A percentile compares a stretch with the other conserved stretches of the same genome.
These are phyloP conservation scores for Pocillopora grandis DNA, from an alignment of 92 coral and sea anemone genomes.

Conservation along the genomic window DNA sequence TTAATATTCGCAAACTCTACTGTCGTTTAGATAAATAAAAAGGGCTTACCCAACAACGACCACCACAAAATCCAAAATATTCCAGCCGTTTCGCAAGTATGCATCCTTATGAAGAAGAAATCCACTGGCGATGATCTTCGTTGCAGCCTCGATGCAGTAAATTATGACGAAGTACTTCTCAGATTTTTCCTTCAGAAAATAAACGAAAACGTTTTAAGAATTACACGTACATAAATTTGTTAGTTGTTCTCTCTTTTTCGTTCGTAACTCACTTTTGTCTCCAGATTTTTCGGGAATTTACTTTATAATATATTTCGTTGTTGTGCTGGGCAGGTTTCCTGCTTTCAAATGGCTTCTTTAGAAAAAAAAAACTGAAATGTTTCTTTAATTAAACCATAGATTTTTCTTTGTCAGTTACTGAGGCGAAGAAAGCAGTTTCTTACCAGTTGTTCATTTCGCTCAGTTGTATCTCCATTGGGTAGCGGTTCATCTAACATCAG, in stretches of 20 bases:
- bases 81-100: constrained; percentile 97
- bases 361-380: constrained; percentile 2
- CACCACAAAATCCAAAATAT: constrained; percentile 94
- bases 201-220: neutral
- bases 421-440: constrained; percentile 19
- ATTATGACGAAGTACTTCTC: constrained; percentile 87
- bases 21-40: constrained; percentile 32
- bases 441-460: constrained; percentile 80
- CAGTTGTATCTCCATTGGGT: constrained; percentile 91
- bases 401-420: neutral
- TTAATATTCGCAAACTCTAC: constrained; percentile 38
- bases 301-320: neutral
- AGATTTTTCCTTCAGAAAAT: constrained; percentile 75
- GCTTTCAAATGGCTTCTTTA: neutral
- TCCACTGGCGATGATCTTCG: constrained; percentile 89
- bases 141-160: constrained; percentile 88
- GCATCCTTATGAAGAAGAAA: constrained; percentile 86
- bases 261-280: neutral
- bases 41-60: constrained; percentile 91
- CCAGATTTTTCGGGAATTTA: neutral
- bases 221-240: neutral
- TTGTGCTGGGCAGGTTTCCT: neutral
- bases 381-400: neutral
- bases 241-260: neutral
- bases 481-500: constrained; percentile 90